phyloP scores from a whole-genome alignment of 2,113 vertebrate genomes.

The Salvator merianae region DNA sequence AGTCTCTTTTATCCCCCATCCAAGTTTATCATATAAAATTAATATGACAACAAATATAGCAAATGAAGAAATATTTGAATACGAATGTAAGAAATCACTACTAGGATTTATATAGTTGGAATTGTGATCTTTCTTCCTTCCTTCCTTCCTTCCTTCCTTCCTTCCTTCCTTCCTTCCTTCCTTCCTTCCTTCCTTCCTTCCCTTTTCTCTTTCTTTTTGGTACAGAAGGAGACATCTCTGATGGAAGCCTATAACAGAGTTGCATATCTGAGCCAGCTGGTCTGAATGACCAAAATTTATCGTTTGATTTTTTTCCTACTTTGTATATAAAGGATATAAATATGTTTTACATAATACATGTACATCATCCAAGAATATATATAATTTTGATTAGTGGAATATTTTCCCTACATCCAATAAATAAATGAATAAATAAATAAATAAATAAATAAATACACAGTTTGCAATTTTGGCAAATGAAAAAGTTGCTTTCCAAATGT shows the following conservation, averaged over 20 bases:
- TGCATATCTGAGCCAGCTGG: background rate
- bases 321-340: constrained; percentile 5
- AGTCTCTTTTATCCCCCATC: background rate
- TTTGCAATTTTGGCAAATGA: too few species aligned
- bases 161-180: too few species aligned
- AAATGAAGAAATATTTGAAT: background rate
- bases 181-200: too few species aligned
- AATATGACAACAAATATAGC: background rate
- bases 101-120: too few species aligned
- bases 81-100: background rate
- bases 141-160: too few species aligned
- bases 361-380: constrained; percentile 7
- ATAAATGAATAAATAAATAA: too few species aligned
- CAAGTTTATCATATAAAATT: background rate
- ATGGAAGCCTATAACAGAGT: constrained; percentile 26
- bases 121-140: too few species aligned
- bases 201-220: too few species aligned
- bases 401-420: too few species aligned
- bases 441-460: too few species aligned
- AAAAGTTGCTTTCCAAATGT: too few species aligned
- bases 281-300: constrained; percentile 5
- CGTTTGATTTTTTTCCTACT: constrained; percentile 5
- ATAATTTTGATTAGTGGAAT: background rate
- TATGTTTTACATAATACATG: background rate
- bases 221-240: background rate